Percentiles rank a stretch among this genome's conserved stretches.
phyloP scores from a whole-genome alignment of 2,113 vertebrate genomes.

The Petrocephalus microphthalmus region DNA sequence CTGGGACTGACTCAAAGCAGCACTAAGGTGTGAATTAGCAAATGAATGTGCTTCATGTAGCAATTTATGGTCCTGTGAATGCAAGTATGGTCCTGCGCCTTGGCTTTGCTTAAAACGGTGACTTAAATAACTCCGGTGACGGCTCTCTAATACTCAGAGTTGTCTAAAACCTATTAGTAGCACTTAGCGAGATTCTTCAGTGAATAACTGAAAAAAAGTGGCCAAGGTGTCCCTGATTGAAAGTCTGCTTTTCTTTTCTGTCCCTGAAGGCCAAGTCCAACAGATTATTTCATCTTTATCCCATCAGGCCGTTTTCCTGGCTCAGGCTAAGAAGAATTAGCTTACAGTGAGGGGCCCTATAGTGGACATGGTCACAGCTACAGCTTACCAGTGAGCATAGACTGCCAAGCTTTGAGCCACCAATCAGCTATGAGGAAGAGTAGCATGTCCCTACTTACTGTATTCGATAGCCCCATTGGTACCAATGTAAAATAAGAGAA shows the following conservation, averaged over 20 bases:
- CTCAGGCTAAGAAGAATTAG: background rate
- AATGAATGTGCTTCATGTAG: background rate
- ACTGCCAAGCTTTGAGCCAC: background rate
- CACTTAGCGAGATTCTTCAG: background rate
- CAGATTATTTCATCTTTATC: background rate
- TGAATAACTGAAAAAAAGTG: conserved; percentile 4
- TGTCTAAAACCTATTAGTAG: background rate
- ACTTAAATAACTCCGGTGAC: background rate
- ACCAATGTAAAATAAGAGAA: background rate
- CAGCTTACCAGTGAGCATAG: background rate
- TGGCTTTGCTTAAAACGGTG: background rate
- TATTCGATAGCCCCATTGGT: background rate
- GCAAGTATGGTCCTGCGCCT: background rate
- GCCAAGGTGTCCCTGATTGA: background rate
- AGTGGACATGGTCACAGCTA: background rate
- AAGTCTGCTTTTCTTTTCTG: background rate
- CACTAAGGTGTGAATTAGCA: background rate
- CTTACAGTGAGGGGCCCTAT: background rate
- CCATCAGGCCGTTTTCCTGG: background rate
- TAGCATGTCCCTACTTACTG: background rate
- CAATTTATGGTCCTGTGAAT: background rate
- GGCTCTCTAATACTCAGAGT: background rate
- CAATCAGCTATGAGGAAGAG: background rate
- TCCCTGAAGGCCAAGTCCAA: background rate
- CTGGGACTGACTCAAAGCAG: background rate